Evolutionary conservation across 2,797 vertebrate genomes (phyloP).

Genomic region (Sphenodon punctatus): DNA sequence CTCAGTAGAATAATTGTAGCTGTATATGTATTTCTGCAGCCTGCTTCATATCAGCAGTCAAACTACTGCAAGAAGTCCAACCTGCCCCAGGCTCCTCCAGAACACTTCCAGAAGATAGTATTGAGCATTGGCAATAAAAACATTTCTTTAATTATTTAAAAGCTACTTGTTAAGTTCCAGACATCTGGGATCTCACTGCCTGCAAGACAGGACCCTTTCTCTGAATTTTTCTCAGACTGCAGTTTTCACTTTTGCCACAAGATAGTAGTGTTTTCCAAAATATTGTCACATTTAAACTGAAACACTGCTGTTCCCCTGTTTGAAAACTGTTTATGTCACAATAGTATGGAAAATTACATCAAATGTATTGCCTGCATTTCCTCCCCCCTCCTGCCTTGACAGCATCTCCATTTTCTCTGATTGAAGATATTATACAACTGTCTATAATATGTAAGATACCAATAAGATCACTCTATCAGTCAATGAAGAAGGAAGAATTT

Average conservation of each 20-base stretch:
- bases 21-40: too few relatives aligned
- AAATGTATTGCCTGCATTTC: background rate
- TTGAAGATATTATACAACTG: background rate
- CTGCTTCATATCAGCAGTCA: background rate
- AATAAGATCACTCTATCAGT: too few relatives aligned
- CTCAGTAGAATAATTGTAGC: background rate
- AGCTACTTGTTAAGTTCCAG: background rate
- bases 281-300: background rate
- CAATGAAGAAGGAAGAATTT: too few relatives aligned
- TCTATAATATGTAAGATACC: background rate
- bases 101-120: too few relatives aligned
- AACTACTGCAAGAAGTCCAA: background rate
- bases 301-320: fast-evolving
- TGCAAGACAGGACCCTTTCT: background rate
- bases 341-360: background rate
- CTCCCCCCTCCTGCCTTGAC: background rate
- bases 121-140: background rate
- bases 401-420: background rate
- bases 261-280: conserved; percentile 64
- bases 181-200: background rate
- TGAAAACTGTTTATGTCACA: background rate
- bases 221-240: background rate
- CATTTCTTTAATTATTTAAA: background rate
- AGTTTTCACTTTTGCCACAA: conserved; percentile 49
- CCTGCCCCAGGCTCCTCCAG: too few relatives aligned